These are phyloP conservation scores for Apteryx mantelli DNA, from an alignment of 2,113 vertebrate genomes.

Conservation along the genomic window DNA sequence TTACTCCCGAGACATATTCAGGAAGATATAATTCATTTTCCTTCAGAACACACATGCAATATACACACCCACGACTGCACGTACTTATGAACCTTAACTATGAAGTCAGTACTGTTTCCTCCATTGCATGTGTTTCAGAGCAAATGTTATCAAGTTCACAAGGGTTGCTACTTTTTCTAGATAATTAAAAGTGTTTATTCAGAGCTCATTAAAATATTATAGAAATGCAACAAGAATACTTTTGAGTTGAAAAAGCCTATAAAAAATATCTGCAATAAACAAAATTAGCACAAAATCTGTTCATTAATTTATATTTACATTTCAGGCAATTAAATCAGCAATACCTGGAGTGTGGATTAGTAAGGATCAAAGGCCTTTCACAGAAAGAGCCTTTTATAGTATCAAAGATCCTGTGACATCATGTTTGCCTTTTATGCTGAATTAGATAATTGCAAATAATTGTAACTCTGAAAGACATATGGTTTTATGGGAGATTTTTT, in stretches of 20 bases:
- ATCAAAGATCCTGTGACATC: conserved; percentile 52
- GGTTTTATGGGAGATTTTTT: conserved; percentile 7
- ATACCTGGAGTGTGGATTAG: conserved; percentile 60
- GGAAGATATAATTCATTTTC: conserved; percentile 66
- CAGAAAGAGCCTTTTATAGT: conserved; percentile 47
- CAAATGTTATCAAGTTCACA: conserved; percentile 39
- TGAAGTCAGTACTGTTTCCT: not conserved
- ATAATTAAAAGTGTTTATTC: conserved; percentile 47
- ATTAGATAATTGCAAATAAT: conserved; percentile 66
- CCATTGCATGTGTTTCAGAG: not conserved
- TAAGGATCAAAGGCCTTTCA: conserved; percentile 54
- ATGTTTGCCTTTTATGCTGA: conserved; percentile 61
- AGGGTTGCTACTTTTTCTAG: conserved; percentile 8
- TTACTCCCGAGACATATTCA: conserved; percentile 51
- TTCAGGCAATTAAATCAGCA: conserved; percentile 67
- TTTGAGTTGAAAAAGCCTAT: not conserved
- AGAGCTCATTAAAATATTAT: conserved; percentile 41
- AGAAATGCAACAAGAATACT: not conserved
- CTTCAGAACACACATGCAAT: conserved; percentile 18
- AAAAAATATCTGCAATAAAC: conserved; percentile 17
- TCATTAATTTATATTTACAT: conserved; percentile 71
- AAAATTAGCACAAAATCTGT: conserved; percentile 34
- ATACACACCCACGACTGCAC: not conserved
- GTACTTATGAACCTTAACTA: not conserved
- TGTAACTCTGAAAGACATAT: conserved; percentile 52